Evolutionary conservation across 2,797 vertebrate genomes (phyloP).

Genomic region (Luscinia luscinia): DNA sequence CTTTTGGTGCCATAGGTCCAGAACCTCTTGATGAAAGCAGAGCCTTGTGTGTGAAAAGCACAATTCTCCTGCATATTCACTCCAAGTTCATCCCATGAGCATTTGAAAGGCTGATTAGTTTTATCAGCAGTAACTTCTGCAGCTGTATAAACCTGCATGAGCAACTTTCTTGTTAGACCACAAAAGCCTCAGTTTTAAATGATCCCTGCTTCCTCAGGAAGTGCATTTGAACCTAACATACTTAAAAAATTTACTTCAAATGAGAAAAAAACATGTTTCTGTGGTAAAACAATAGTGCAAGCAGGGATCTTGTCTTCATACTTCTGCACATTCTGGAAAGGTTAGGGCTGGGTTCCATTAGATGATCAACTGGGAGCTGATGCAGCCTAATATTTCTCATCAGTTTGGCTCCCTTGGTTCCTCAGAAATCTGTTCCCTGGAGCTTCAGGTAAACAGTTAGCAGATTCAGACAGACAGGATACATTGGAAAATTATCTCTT

Average conservation of each 20-base stretch:
- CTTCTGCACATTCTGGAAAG: neutral
- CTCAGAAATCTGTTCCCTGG: neutral
- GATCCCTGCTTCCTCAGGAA: slow-evolving; percentile 16
- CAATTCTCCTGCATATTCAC: neutral
- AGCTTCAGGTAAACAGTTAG: neutral
- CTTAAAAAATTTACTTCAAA: neutral
- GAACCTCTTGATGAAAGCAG: neutral
- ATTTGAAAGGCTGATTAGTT: neutral
- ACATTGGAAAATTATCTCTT: neutral
- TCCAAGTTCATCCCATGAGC: neutral
- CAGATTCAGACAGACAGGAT: neutral
- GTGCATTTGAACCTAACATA: neutral
- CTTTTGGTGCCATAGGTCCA: neutral
- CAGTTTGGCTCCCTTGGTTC: neutral
- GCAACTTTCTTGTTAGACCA: neutral
- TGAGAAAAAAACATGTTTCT: neutral
- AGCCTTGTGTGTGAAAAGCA: neutral
- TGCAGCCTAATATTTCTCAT: neutral
- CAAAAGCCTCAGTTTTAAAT: neutral
- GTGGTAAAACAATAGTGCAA: neutral
- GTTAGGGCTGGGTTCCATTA: slow-evolving; percentile 1
- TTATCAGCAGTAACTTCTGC: neutral
- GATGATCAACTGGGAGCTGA: neutral
- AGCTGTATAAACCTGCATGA: neutral
- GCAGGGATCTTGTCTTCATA: neutral